Percentiles rank a stretch among this genome's conserved stretches.
Conservation (phyloP, 2,113 vertebrate species). For the Rhynchopsitta pachyrhyncha region DNA sequence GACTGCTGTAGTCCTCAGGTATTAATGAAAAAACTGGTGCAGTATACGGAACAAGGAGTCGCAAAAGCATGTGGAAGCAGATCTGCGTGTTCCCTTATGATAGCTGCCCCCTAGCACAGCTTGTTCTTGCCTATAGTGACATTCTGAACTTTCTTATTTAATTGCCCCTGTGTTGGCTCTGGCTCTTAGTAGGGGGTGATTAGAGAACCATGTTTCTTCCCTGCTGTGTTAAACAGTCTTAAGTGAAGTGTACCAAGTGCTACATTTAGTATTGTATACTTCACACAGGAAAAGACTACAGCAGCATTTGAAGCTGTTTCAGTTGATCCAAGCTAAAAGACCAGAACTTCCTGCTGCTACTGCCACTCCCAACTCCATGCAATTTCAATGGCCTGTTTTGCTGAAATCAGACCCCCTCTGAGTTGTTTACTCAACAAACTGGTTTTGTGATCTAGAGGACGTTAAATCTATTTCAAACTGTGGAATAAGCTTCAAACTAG, state of each 20-base stretch:
- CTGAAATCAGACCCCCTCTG: background rate
- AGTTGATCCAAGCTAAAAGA: conserved; percentile 38
- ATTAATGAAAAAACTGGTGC: background rate
- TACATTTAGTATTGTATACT: background rate
- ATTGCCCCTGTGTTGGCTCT: background rate
- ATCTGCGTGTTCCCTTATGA: background rate
- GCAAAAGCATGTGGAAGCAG: background rate
- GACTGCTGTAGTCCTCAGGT: background rate
- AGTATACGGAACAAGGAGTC: background rate
- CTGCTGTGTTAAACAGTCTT: conserved; percentile 35
- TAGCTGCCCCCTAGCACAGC: background rate
- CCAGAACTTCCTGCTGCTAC: conserved; percentile 46
- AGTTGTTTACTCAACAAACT: conserved; percentile 47
- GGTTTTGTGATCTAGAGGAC: background rate
- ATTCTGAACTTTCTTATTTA: conserved; percentile 34
- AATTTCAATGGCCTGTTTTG: background rate
- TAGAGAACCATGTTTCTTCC: background rate
- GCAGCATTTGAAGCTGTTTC: conserved; percentile 14
- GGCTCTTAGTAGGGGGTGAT: background rate
- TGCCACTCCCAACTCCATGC: conserved; percentile 17
- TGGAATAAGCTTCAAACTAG: background rate
- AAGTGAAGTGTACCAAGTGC: background rate
- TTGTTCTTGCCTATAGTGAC: conserved; percentile 5
- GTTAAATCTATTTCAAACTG: background rate
- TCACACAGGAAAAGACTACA: background rate